Percentiles rank a stretch among this genome's conserved stretches.
These are phyloP conservation scores for Sitophilus oryzae DNA, from an alignment of 1,140 invertebrate genomes.

Conservation along the genomic window DNA sequence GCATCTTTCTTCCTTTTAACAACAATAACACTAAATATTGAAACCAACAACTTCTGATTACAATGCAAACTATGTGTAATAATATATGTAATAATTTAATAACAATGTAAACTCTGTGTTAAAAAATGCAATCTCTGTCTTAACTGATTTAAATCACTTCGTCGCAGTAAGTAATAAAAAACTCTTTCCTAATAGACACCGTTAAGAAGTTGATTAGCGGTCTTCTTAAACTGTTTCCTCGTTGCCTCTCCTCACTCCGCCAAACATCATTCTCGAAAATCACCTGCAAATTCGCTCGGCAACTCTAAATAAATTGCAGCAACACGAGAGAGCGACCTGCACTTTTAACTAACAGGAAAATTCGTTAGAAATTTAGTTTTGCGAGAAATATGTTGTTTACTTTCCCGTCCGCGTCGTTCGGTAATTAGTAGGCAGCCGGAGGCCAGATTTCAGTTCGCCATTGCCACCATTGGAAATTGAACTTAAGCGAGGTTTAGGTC, in stretches of 20 bases:
- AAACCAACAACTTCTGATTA: too few relatives aligned
- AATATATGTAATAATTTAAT: too few relatives aligned
- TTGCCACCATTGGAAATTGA: constrained; percentile 17
- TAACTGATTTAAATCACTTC: too few relatives aligned
- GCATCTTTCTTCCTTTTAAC: too few relatives aligned
- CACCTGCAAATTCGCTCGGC: constrained; percentile 5
- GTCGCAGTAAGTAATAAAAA: too few relatives aligned
- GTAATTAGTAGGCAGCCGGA: constrained; percentile 17
- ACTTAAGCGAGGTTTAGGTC: constrained; percentile 8
- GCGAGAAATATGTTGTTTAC: constrained; percentile 16
- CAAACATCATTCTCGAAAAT: too few relatives aligned
- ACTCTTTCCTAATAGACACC: background rate
- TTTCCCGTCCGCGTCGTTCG: constrained; percentile 8
- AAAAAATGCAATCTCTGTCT: too few relatives aligned
- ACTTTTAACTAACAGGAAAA: constrained; percentile 20
- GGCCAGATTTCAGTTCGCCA: constrained; percentile 7
- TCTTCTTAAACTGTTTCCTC: background rate
- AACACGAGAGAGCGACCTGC: too few relatives aligned
- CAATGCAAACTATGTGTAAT: too few relatives aligned
- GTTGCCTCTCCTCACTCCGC: background rate
- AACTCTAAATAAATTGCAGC: constrained; percentile 18
- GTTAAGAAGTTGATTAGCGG: background rate
- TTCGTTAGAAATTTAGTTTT: constrained; percentile 22
- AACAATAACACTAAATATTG: too few relatives aligned
- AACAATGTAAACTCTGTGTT: too few relatives aligned